phyloP scores from a whole-genome alignment of 1,140 invertebrate species.

The Argopecten irradians region DNA sequence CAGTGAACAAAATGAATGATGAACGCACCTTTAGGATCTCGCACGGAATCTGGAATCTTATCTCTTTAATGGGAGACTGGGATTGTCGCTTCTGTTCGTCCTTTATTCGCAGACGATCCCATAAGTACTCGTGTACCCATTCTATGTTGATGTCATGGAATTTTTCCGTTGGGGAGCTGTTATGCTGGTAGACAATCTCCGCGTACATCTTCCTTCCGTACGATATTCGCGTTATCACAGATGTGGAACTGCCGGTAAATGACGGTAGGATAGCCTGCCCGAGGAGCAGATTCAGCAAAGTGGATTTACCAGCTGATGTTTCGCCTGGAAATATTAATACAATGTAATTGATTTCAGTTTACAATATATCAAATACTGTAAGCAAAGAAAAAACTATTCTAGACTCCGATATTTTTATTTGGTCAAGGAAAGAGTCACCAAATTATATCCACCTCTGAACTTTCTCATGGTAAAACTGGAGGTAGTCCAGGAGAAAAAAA shows the following conservation, averaged over 20 bases:
- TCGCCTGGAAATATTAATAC: constrained; percentile 66
- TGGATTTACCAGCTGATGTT: constrained; percentile 71
- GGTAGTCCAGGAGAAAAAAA: too few relatives aligned
- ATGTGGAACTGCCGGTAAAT: constrained; percentile 64
- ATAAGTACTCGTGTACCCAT: constrained; percentile 38
- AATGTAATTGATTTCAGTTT: too few relatives aligned
- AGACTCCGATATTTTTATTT: too few relatives aligned
- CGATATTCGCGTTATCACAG: constrained; percentile 62
- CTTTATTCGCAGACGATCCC: constrained; percentile 44
- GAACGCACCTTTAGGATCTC: constrained; percentile 60
- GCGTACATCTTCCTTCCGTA: constrained; percentile 51
- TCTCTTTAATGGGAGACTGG: constrained; percentile 51
- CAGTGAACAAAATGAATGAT: too few relatives aligned
- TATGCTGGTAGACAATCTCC: constrained; percentile 49
- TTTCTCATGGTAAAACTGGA: too few relatives aligned
- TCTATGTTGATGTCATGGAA: neutral
- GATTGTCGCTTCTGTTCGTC: constrained; percentile 51
- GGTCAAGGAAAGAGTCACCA: too few relatives aligned
- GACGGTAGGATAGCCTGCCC: constrained; percentile 64
- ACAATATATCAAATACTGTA: too few relatives aligned
- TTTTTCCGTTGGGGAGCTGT: constrained; percentile 27
- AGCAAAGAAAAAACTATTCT: too few relatives aligned
- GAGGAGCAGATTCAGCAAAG: constrained; percentile 67
- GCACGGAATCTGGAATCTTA: constrained; percentile 59
- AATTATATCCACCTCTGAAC: too few relatives aligned